Evolutionary conservation across 1,140 invertebrate species (phyloP), one percentile per base, ranked within the genome.

Genomic region (Chironomus tepperi): DNA sequence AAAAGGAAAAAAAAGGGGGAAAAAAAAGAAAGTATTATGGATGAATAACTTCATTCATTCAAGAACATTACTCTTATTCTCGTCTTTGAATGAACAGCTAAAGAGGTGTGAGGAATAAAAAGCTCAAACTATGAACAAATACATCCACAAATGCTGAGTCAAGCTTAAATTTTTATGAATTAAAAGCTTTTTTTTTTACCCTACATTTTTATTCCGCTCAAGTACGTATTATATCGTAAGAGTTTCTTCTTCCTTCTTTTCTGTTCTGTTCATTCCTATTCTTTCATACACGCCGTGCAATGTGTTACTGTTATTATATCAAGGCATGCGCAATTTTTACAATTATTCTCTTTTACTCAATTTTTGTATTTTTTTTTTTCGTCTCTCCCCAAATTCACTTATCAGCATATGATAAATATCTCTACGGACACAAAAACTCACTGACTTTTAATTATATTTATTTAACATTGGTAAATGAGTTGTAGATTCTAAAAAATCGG

Each of bases 121-220:
- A 47, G 9, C 15, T 47, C 43, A 47, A 47, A 47, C 43, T 47
- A 47, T 7, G 43, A 9, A 15, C 8, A 10, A 47, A 47, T 47
- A 9, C 43, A 47, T 3, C 7, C 43, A 47, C 8, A 47, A 47
- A 47, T 47, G 43, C 43, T 47, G 43, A 47, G 15, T 47, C 9
- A 47, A 47, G 43, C 15, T 47, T 47, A 47, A 47, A 47, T 47
- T 57, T n/a, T 57, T 57, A 57, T 57, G 47, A 57, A 57, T 57
- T 57, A 57, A 57, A 57, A 57, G 47, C 47, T 57, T n/a, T 57
- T 15, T 15, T n/a, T 15, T 15, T 9, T 15, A 15, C 47, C 47
- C 47, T 12, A 57, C 43, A 47, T 47, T 34, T 34, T 34, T 34
- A 34, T 34, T 34, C 5, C 24, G 24, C 5, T 34, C 24, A 34